phyloP scores from a whole-genome alignment of 2,888 invertebrate genomes.

The Deilephila elpenor region DNA sequence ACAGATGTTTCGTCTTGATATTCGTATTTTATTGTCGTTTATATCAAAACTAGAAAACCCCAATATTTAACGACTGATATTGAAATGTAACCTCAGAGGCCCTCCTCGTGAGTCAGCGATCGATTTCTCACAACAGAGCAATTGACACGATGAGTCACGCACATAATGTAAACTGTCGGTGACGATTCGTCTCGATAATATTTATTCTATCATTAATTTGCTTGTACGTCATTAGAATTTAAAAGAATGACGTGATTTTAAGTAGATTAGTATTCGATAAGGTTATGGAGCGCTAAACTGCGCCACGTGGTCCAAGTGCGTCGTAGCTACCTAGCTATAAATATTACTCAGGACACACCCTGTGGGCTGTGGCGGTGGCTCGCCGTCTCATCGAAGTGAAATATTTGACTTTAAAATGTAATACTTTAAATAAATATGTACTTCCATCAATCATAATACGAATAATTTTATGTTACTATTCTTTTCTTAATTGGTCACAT shows the following conservation, averaged over 20 bases:
- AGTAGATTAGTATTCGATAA: not conserved
- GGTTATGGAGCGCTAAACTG: not conserved
- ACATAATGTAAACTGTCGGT: constrained; percentile 41
- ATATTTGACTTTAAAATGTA: no score
- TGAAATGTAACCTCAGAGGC: constrained; percentile 24
- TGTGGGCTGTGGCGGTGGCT: no score
- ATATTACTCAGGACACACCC: no score
- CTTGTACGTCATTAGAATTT: constrained; percentile 11
- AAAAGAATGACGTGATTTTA: constrained; percentile 4
- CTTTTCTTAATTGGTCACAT: no score
- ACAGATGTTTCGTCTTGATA: not conserved
- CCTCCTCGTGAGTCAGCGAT: constrained; percentile 39
- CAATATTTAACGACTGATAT: not conserved
- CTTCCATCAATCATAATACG: no score
- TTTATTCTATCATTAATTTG: constrained; percentile 37
- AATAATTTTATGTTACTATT: no score
- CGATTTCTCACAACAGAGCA: constrained; percentile 38
- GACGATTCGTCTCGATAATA: constrained; percentile 43
- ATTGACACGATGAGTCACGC: constrained; percentile 41
- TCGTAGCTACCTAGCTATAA: no score
- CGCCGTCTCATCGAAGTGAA: no score
- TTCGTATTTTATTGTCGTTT: not conserved
- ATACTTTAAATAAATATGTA: no score
- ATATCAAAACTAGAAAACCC: not conserved
- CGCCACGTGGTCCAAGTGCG: no score